phyloP scores from a whole-genome alignment of 2,888 invertebrate genomes.

The Acronicta leporina region DNA sequence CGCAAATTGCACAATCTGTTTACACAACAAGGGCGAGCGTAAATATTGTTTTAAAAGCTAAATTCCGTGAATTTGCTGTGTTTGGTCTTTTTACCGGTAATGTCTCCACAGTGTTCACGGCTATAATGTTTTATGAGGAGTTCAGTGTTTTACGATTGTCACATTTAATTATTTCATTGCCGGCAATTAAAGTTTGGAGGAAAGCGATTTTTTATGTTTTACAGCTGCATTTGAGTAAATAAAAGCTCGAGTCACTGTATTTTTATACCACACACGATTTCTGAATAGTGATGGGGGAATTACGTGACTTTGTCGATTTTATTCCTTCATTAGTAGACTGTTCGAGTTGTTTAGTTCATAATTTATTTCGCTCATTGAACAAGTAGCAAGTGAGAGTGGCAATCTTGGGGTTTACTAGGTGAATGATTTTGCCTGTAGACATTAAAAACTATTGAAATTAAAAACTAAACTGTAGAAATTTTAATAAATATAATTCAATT shows the following conservation, averaged over 20 bases:
- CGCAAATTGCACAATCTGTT: conserved; percentile 17
- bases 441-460: no score
- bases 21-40: conserved; percentile 33
- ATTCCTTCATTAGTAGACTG: conserved; percentile 16
- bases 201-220: conserved; percentile 85
- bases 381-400: no score
- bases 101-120: conserved; percentile 73
- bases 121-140: conserved; percentile 82
- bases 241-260: conserved; percentile 81
- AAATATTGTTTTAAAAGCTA: conserved; percentile 46
- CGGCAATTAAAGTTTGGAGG: conserved; percentile 87
- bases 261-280: conserved; percentile 87
- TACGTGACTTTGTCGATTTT: conserved; percentile 41
- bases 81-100: conserved; percentile 63
- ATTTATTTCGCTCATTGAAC: no score
- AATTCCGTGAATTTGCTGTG: conserved; percentile 48
- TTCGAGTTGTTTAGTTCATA: conserved; percentile 8
- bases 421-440: no score
- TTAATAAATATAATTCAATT: no score
- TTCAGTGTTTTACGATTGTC: conserved; percentile 87
- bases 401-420: no score
- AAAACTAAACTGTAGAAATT: no score
- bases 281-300: conserved; percentile 71
- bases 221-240: conserved; percentile 86
- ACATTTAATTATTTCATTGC: conserved; percentile 89